Evolutionary conservation across 2,888 invertebrate species (phyloP).

Genomic region (Sphaerophoria taeniata): DNA sequence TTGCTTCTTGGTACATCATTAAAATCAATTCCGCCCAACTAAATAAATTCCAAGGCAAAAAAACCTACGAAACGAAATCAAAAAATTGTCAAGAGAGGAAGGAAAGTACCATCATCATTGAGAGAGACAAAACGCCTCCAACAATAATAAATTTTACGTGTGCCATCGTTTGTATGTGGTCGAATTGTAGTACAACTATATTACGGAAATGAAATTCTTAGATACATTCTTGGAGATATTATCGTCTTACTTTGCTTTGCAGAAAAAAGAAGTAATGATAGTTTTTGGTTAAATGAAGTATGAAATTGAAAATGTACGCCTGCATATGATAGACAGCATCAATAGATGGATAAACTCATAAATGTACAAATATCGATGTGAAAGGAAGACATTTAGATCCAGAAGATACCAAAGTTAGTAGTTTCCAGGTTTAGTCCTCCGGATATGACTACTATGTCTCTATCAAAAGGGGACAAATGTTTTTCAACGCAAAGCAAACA

Average conservation of each 20-base stretch:
- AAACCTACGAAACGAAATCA: conserved; percentile 40
- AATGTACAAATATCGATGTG: too few relatives aligned
- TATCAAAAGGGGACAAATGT: too few relatives aligned
- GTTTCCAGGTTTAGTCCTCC: too few relatives aligned
- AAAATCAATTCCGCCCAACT: conserved; percentile 53
- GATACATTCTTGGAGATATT: not conserved
- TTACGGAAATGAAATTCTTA: not conserved
- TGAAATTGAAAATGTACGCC: conserved; percentile 68
- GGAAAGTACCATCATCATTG: conserved; percentile 12
- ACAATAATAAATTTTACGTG: conserved; percentile 57
- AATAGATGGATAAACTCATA: too few relatives aligned
- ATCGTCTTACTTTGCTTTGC: not conserved
- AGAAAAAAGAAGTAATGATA: conserved; percentile 17
- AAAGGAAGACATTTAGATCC: too few relatives aligned
- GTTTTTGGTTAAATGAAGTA: conserved; percentile 71
- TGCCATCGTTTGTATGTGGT: conserved; percentile 17
- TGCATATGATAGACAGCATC: conserved; percentile 27
- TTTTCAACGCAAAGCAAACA: too few relatives aligned
- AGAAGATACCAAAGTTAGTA: too few relatives aligned
- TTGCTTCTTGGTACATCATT: conserved; percentile 33
- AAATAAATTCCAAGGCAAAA: conserved; percentile 43
- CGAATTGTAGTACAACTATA: conserved; percentile 11
- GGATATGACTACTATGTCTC: too few relatives aligned
- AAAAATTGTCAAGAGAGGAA: conserved; percentile 60
- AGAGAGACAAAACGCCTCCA: conserved; percentile 62